phyloP scores from a whole-genome alignment of 2,888 invertebrate genomes.

The Tenthredo scrophulariae region DNA sequence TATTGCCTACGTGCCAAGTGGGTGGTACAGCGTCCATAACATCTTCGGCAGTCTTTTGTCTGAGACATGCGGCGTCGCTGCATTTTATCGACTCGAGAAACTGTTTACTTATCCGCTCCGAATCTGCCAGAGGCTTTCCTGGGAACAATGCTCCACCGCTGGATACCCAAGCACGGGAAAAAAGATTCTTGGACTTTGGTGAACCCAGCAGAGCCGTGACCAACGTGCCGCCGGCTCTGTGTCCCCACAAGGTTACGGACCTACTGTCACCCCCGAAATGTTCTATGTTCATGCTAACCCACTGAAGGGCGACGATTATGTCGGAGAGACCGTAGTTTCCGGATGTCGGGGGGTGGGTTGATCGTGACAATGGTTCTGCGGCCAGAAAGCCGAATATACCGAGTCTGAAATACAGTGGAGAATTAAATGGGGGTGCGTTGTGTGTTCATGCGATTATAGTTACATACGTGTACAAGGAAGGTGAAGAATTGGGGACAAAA shows the following conservation, averaged over 20 bases:
- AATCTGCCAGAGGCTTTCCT: slow-evolving; percentile 82
- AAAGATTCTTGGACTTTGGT: slow-evolving; percentile 83
- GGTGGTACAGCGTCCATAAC: slow-evolving; percentile 86
- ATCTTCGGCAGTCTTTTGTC: slow-evolving; percentile 77
- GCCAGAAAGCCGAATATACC: slow-evolving; percentile 88
- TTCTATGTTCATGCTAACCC: slow-evolving; percentile 90
- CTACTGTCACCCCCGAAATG: slow-evolving; percentile 91
- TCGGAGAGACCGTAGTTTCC: slow-evolving; percentile 94
- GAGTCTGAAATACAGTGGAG: slow-evolving; percentile 72
- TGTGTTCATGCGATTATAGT: too few species aligned
- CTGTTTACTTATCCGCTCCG: slow-evolving; percentile 82
- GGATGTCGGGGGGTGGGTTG: slow-evolving; percentile 86
- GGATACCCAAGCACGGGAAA: slow-evolving; percentile 89
- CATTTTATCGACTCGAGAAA: slow-evolving; percentile 83
- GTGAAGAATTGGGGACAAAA: too few species aligned
- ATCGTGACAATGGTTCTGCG: slow-evolving; percentile 84
- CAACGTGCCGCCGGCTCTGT: slow-evolving; percentile 91
- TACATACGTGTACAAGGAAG: too few species aligned
- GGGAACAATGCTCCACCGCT: slow-evolving; percentile 89
- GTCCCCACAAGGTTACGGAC: slow-evolving; percentile 90
- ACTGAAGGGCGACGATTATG: slow-evolving; percentile 86
- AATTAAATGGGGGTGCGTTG: too few species aligned
- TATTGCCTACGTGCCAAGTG: slow-evolving; percentile 82
- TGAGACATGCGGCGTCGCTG: slow-evolving; percentile 80
- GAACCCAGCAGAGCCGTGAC: slow-evolving; percentile 87